Evolutionary conservation across 1,140 invertebrate genomes (phyloP).

Genomic region (Tetraneura akinire): DNA sequence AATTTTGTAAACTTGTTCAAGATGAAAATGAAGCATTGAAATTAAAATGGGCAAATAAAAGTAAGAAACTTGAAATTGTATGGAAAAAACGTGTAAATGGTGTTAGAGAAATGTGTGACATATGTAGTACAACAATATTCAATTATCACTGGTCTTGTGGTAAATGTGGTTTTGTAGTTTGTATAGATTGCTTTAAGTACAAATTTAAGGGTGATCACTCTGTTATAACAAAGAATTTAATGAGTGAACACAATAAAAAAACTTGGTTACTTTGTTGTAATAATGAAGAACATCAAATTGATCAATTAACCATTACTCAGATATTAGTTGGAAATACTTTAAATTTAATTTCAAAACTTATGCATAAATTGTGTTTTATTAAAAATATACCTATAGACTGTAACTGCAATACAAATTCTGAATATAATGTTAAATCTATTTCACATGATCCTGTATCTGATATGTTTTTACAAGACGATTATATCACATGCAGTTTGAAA

Average conservation of each 20-base stretch:
- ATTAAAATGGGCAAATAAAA: conserved; percentile 20
- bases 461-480: neutral
- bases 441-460: neutral
- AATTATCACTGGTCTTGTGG: conserved; percentile 97
- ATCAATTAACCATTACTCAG: conserved; percentile 89
- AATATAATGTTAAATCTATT: neutral
- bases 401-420: conserved; percentile 63
- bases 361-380: conserved; percentile 76
- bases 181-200: conserved; percentile 89
- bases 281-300: conserved; percentile 76
- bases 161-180: conserved; percentile 96
- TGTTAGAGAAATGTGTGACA: conserved; percentile 96
- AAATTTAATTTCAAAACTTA: conserved; percentile 70
- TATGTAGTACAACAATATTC: conserved; percentile 96
- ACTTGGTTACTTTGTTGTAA: conserved; percentile 89
- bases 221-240: neutral
- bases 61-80: conserved; percentile 65
- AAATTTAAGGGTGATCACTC: neutral
- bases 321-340: conserved; percentile 90
- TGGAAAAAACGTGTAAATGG: conserved; percentile 96
- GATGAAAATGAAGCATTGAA: conserved; percentile 84
- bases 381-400: conserved; percentile 83
- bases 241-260: conserved; percentile 62
- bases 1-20: conserved; percentile 91
- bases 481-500: neutral